Evolutionary conservation across 2,888 invertebrate species (phyloP).

Genomic region (Spilosoma lubricipeda): DNA sequence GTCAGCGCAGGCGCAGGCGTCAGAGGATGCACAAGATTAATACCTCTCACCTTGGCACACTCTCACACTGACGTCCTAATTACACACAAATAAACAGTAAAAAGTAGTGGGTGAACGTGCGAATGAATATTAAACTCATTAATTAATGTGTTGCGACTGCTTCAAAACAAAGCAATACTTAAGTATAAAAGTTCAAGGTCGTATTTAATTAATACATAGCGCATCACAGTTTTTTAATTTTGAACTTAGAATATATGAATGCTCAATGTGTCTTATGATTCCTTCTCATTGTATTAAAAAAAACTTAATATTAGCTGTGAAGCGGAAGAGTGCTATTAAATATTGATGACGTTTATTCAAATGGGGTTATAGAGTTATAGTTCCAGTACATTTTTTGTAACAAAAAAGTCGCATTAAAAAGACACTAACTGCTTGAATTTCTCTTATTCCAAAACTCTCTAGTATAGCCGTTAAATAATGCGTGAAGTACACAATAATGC

Average conservation of each 20-base stretch:
- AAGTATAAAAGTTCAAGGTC: slow-evolving; percentile 41
- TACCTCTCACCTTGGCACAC: slow-evolving; percentile 53
- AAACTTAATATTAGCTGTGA: not conserved
- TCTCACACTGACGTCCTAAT: slow-evolving; percentile 38
- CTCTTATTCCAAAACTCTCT: not conserved
- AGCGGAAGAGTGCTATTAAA: too few species aligned
- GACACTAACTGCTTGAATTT: not conserved
- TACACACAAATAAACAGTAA: slow-evolving; percentile 46
- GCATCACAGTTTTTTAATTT: slow-evolving; percentile 18
- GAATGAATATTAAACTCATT: slow-evolving; percentile 37
- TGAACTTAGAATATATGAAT: slow-evolving; percentile 1
- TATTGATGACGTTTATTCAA: too few species aligned
- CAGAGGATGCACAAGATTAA: slow-evolving; percentile 31
- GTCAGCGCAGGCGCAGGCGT: slow-evolving; percentile 14
- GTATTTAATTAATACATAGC: slow-evolving; percentile 21
- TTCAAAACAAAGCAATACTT: slow-evolving; percentile 24
- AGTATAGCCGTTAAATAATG: not conserved
- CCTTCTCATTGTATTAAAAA: not conserved
- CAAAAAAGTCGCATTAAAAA: not conserved
- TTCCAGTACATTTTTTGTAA: not conserved
- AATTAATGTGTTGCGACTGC: slow-evolving; percentile 29
- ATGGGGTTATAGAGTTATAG: not conserved
- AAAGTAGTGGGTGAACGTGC: slow-evolving; percentile 29
- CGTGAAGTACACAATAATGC: not conserved
- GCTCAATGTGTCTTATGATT: not conserved